Evolutionary conservation across 1,140 invertebrate genomes (phyloP).

Genomic region (Zaprionus tsacasi): DNA sequence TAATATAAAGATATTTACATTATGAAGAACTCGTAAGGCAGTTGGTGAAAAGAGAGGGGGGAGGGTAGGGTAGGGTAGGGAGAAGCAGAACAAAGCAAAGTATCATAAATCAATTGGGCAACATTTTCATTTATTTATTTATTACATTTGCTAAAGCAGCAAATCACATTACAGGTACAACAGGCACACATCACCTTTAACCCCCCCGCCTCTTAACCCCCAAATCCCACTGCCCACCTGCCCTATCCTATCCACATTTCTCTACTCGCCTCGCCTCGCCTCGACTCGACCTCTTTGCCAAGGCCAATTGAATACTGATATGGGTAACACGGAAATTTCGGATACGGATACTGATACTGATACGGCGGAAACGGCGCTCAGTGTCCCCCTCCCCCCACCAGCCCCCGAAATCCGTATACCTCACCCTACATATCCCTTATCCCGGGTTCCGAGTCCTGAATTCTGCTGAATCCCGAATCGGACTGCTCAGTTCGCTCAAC

Average conservation of each 20-base stretch:
- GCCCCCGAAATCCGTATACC: neutral
- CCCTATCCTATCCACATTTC: neutral
- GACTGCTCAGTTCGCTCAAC: conserved; percentile 34
- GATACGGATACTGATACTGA: conserved; percentile 27
- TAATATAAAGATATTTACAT: neutral
- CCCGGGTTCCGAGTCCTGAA: neutral
- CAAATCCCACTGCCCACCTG: neutral
- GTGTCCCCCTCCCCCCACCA: no score
- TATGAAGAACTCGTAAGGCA: neutral
- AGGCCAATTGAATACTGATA: conserved; percentile 45
- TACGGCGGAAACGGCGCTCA: conserved; percentile 15
- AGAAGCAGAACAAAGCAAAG: neutral
- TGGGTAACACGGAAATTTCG: conserved; percentile 36
- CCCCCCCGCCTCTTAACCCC: neutral
- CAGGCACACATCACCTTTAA: neutral
- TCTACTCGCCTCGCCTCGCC: neutral
- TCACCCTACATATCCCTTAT: neutral
- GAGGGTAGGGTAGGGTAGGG: neutral
- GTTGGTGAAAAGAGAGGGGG: neutral
- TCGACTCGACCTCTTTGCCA: neutral
- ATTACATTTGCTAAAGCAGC: conserved; percentile 43
- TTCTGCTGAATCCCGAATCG: neutral
- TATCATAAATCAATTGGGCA: conserved; percentile 46
- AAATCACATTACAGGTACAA: conserved; percentile 41
- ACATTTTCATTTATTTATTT: conserved; percentile 49